Base-by-base conservation (phyloP, 2,113 vertebrate species). In the Bucco capensis region DNA sequence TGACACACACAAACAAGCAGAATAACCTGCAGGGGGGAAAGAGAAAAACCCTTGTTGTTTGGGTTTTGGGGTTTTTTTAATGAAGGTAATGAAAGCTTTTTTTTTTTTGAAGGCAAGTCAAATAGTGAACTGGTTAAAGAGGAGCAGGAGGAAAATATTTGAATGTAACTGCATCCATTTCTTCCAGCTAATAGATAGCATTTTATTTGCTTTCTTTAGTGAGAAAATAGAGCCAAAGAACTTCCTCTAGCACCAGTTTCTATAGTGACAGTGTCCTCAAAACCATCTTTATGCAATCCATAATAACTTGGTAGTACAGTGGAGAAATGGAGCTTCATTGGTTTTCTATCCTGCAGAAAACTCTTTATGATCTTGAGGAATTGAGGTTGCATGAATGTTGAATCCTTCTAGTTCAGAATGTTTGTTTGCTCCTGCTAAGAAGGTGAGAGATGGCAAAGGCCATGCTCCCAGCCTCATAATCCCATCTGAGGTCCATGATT, bases 231-330 rank as follows among this genome's bases (percentile, higher is more conserved):
- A 95, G 42, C 28, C 70, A 62, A 80, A 80, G 44, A 62, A 65
- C 62, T 88, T 94, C 67, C 85, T 92, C 75, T 86, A 56, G n/a
- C 40, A 49, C 27, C 81, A 83, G 93, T 96, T 96, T 94, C 95
- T 96, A 91, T 97, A 96, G 96, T 94, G 91, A 96, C 91, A 81
- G 24, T 73, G 79, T 67, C 35, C 70, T 93, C 90, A 90, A 86
- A 95, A 76, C 77, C 74, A 60, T 92, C 73, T 82, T 90, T 92
- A 62, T 84, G 56, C 19, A 81, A 57, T 91, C 42, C 90, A 89
- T 96, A 96, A 92, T 79, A 93, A 40, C 78, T 89, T 86, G 35
- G 84, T 75, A 85, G 64, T 78, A 87, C 17, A 56, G 38, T 51
- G 31, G 47, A 83, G 75, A 93, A 93, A 86, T 82, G 44, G 37